These are phyloP conservation scores for Sebastiscus albofasciatus DNA, from an alignment of 2,797 vertebrate genomes.

Conservation along the genomic window DNA sequence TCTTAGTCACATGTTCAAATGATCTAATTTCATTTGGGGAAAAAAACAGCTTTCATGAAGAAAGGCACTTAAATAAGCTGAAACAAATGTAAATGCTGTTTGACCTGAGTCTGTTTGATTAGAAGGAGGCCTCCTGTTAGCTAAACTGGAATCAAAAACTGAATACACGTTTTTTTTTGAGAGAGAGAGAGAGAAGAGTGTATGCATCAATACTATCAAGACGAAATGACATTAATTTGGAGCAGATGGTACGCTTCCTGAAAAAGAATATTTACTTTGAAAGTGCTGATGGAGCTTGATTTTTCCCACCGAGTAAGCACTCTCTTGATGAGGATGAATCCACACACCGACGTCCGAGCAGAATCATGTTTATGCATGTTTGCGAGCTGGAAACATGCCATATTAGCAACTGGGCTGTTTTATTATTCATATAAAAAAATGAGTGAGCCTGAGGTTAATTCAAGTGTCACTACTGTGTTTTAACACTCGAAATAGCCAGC, in stretches of 20 bases:
- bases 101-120: background rate
- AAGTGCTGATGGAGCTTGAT: slow-evolving; percentile 31
- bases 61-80: background rate
- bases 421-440: slow-evolving; percentile 15
- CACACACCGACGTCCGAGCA: background rate
- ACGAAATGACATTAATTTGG: slow-evolving; percentile 13
- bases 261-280: slow-evolving; percentile 25
- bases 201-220: background rate
- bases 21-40: background rate
- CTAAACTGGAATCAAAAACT: background rate
- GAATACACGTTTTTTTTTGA: background rate
- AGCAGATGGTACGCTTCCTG: slow-evolving; percentile 20
- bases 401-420: slow-evolving; percentile 30
- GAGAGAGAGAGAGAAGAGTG: background rate
- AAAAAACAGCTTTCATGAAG: background rate
- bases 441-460: slow-evolving; percentile 34
- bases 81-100: background rate
- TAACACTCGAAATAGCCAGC: slow-evolving; percentile 1
- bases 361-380: slow-evolving; percentile 47
- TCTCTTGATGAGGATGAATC: slow-evolving; percentile 41
- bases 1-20: background rate
- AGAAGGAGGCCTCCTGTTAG: background rate
- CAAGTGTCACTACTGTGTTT: slow-evolving; percentile 24
- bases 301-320: slow-evolving; percentile 35
- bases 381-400: slow-evolving; percentile 40